These are phyloP conservation scores for Miichthys miiuy DNA, from an alignment of 2,797 vertebrate species.

Conservation along the genomic window DNA sequence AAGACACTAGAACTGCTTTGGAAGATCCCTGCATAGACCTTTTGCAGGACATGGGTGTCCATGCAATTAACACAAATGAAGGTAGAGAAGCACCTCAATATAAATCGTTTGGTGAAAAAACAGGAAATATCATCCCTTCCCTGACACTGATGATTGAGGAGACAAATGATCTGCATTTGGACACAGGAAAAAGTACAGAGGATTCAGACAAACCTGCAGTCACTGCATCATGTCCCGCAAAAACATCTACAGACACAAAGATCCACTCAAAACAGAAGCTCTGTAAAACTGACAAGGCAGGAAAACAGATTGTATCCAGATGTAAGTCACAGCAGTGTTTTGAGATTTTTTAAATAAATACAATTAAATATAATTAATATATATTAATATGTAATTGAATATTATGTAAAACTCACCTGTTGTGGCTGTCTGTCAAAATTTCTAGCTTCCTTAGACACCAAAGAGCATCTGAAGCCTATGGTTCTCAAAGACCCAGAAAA, in stretches of 20 bases:
- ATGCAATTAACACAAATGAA: slow-evolving; percentile 41
- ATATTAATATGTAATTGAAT: neutral
- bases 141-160: slow-evolving; percentile 10
- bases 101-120: slow-evolving; percentile 2
- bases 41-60: slow-evolving; percentile 48
- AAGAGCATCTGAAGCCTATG: slow-evolving; percentile 79
- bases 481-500: slow-evolving; percentile 83
- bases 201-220: slow-evolving; percentile 45
- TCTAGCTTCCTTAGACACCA: slow-evolving; percentile 75
- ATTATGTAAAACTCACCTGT: neutral
- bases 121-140: slow-evolving; percentile 37
- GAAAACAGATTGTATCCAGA: slow-evolving; percentile 74
- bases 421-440: slow-evolving; percentile 2
- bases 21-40: slow-evolving; percentile 60
- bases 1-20: slow-evolving; percentile 28
- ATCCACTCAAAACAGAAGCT: slow-evolving; percentile 50
- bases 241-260: slow-evolving; percentile 44
- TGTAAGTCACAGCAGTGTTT: slow-evolving; percentile 71
- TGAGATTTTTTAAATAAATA: neutral
- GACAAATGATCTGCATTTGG: neutral
- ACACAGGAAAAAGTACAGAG: slow-evolving; percentile 29
- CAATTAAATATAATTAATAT: neutral
- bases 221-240: neutral
- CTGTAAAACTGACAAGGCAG: slow-evolving; percentile 58
- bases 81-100: slow-evolving; percentile 28